These are phyloP conservation scores for Labia minor DNA, from an alignment of 2,888 invertebrate genomes.

Conservation along the genomic window DNA sequence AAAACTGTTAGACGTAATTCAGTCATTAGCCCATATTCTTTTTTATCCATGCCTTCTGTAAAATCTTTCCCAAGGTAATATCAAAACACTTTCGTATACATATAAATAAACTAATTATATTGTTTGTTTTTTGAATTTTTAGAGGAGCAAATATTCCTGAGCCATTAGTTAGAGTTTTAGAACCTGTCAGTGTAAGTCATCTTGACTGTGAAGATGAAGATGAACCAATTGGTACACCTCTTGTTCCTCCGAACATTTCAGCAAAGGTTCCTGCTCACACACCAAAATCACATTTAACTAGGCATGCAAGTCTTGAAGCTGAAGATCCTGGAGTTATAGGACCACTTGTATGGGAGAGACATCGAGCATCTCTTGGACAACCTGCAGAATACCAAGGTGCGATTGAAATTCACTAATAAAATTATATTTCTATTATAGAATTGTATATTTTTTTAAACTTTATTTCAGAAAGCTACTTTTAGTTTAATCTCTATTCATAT, in stretches of 20 bases:
- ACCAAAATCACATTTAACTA: conserved; percentile 31
- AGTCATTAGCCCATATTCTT: conserved; percentile 52
- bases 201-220: conserved; percentile 43
- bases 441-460: too few species aligned
- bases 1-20: conserved; percentile 21
- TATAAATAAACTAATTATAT: neutral
- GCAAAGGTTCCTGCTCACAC: too few species aligned
- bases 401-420: too few species aligned
- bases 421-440: too few species aligned
- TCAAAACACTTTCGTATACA: too few species aligned
- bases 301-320: conserved; percentile 58
- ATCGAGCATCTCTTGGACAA: conserved; percentile 37
- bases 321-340: conserved; percentile 73
- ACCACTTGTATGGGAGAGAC: conserved; percentile 72
- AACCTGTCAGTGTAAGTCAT: conserved; percentile 65
- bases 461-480: too few species aligned
- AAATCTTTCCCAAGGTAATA: conserved; percentile 68
- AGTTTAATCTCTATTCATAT: too few species aligned
- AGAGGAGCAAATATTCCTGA: conserved; percentile 60
- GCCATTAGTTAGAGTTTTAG: conserved; percentile 64
- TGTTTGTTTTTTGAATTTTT: conserved; percentile 26
- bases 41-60: conserved; percentile 75
- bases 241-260: neutral
- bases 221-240: conserved; percentile 17
- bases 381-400: neutral